phyloP scores from a whole-genome alignment of 2,888 invertebrate genomes.

The Geotrupes spiniger region DNA sequence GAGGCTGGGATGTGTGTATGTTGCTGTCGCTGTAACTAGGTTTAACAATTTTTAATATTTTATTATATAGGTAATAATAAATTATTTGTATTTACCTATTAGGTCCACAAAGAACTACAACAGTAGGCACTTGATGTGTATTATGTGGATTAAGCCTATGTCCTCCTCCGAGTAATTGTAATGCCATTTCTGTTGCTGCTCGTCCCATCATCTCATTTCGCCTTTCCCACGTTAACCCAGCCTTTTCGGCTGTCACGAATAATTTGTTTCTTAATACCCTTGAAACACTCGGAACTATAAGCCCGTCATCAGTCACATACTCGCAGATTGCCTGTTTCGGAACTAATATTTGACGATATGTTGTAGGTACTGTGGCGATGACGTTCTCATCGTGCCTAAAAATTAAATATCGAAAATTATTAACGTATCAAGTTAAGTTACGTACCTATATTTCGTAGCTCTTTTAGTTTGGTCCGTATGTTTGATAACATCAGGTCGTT shows the following conservation, averaged over 20 bases:
- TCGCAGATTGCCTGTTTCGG: constrained; percentile 61
- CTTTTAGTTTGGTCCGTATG: constrained; percentile 49
- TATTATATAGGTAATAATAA: no score
- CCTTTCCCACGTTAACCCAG: constrained; percentile 65
- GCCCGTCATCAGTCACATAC: constrained; percentile 79
- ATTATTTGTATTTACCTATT: constrained; percentile 58
- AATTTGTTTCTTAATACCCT: constrained; percentile 64
- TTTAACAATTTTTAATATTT: no score
- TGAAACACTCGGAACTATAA: constrained; percentile 74
- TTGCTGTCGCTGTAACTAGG: no score
- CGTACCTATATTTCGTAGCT: constrained; percentile 45
- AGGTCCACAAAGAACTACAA: constrained; percentile 70
- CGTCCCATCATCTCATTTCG: constrained; percentile 77
- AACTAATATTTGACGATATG: constrained; percentile 67
- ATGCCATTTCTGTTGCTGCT: constrained; percentile 79
- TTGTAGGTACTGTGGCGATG: constrained; percentile 62
- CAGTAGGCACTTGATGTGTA: constrained; percentile 83
- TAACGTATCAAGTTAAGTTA: background rate
- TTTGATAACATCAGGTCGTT: constrained; percentile 61
- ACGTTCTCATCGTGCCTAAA: constrained; percentile 86
- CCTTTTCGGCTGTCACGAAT: constrained; percentile 65
- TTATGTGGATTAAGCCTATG: constrained; percentile 82
- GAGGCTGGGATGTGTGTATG: no score
- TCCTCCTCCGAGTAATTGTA: constrained; percentile 79
- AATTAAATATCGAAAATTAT: constrained; percentile 14